Evolutionary conservation across 2,113 vertebrate genomes (phyloP).

Genomic region (Micronisus gabar): DNA sequence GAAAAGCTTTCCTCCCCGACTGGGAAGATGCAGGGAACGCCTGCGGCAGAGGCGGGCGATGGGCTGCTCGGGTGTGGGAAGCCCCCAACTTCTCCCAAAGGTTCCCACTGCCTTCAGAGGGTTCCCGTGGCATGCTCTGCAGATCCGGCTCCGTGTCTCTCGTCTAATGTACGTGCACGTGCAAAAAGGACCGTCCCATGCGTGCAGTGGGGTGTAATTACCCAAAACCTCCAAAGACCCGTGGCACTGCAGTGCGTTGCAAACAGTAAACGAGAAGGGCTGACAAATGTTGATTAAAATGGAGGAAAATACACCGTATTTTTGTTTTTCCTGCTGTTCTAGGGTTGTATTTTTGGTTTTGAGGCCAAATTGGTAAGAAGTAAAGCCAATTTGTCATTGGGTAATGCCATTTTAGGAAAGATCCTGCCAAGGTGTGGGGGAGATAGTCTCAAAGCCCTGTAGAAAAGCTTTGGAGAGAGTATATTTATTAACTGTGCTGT

Average conservation of each 20-base stretch:
- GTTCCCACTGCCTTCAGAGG: background rate
- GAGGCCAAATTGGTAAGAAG: background rate
- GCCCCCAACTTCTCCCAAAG: rapidly evolving
- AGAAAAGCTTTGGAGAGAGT: background rate
- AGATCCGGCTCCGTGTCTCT: background rate
- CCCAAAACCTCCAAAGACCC: background rate
- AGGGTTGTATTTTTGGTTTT: background rate
- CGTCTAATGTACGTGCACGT: rapidly evolving
- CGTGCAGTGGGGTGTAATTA: rapidly evolving
- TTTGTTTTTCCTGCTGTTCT: background rate
- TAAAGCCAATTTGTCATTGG: rapidly evolving
- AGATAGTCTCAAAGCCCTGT: background rate
- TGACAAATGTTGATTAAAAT: background rate
- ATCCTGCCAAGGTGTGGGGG: background rate
- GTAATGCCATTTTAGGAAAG: background rate
- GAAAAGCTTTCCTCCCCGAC: background rate
- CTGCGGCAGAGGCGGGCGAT: background rate
- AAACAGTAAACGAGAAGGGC: background rate
- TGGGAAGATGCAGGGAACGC: background rate
- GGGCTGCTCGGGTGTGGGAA: background rate
- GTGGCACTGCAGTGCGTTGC: rapidly evolving
- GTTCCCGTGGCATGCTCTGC: background rate
- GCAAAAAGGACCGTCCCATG: background rate
- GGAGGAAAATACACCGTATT: rapidly evolving
- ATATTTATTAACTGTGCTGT: rapidly evolving